A percentile compares a stretch with the other conserved stretches of the same genome.
Conservation (phyloP, 2,113 vertebrate genomes). For the Malaclemys terrapin region DNA sequence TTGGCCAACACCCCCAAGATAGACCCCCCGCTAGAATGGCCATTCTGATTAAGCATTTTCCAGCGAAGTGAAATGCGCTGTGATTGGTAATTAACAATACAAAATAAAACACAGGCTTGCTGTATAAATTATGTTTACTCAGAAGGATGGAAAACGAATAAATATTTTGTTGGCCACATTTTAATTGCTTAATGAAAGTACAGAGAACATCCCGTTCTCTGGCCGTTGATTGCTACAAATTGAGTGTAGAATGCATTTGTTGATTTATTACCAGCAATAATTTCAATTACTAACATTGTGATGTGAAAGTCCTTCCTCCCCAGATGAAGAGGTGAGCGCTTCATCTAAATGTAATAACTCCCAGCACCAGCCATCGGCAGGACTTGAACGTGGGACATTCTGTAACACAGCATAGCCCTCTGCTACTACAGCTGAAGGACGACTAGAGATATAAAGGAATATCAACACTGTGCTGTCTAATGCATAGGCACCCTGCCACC, state of each 20-base stretch:
- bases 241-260: slow-evolving; percentile 28
- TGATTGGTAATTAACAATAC: slow-evolving; percentile 64
- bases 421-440: neutral
- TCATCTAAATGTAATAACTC: accelerated
- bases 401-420: too few relatives aligned
- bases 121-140: slow-evolving; percentile 55
- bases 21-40: neutral
- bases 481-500: too few relatives aligned
- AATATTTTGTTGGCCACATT: slow-evolving; percentile 70
- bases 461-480: neutral
- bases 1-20: neutral
- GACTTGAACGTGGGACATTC: too few relatives aligned
- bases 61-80: slow-evolving; percentile 11
- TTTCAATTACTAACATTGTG: neutral
- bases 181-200: slow-evolving; percentile 72
- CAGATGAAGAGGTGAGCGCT: accelerated
- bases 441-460: neutral
- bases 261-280: slow-evolving; percentile 31
- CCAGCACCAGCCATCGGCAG: accelerated
- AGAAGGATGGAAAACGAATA: slow-evolving; percentile 64
- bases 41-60: neutral
- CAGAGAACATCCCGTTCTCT: slow-evolving; percentile 38
- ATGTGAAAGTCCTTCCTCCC: neutral
- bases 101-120: slow-evolving; percentile 56
- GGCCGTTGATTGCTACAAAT: slow-evolving; percentile 65